phyloP scores from a whole-genome alignment of 2,797 vertebrate genomes.

The Phoebastria nigripes region DNA sequence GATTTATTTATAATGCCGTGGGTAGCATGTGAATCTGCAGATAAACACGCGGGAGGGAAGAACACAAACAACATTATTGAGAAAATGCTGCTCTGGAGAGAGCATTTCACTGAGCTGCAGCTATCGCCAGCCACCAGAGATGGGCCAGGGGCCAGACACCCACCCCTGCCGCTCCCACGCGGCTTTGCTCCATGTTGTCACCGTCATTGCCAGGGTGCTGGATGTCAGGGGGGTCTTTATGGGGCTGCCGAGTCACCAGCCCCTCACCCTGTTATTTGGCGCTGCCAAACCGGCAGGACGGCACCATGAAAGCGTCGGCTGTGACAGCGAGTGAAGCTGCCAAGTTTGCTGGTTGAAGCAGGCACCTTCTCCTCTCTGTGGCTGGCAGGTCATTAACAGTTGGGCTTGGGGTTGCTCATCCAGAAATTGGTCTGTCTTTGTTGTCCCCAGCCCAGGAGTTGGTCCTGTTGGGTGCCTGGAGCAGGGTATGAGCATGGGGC shows the following conservation, averaged over 20 bases:
- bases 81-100: not conserved
- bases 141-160: not conserved
- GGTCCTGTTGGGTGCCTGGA: not conserved
- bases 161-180: rapidly evolving
- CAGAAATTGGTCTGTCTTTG: not conserved
- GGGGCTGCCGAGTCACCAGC: not conserved
- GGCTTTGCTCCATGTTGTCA: rapidly evolving
- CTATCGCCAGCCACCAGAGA: not conserved
- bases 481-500: not conserved
- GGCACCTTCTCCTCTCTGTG: not conserved
- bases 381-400: not conserved
- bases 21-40: conserved; percentile 19
- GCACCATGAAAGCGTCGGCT: rapidly evolving
- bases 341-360: not conserved
- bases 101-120: not conserved
- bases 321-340: not conserved
- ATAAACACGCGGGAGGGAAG: conserved; percentile 24
- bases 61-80: not conserved
- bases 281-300: not conserved
- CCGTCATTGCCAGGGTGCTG: not conserved
- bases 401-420: not conserved
- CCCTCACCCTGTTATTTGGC: not conserved
- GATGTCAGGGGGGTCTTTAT: not conserved
- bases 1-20: not conserved
- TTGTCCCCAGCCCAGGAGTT: not conserved